Evolutionary conservation across 2,888 invertebrate species (phyloP).

Genomic region (Steromphala cineraria): DNA sequence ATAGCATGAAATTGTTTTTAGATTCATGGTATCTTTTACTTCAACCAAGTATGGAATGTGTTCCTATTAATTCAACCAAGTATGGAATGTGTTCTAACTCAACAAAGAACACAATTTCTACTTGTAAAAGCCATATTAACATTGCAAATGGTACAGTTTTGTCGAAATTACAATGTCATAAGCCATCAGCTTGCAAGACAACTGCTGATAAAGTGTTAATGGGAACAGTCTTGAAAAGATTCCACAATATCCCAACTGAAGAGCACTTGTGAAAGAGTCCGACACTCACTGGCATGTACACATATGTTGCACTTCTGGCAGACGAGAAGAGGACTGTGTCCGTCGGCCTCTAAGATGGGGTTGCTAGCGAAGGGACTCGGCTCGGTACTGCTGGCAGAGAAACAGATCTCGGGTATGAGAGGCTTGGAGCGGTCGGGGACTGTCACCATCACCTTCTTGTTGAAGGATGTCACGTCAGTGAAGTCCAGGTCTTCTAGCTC

Average conservation of each 20-base stretch:
- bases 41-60: no score
- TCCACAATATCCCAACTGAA: background rate
- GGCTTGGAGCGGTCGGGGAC: constrained; percentile 56
- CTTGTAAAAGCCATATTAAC: no score
- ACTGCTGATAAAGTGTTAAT: no score
- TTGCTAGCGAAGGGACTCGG: constrained; percentile 56
- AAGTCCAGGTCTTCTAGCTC: background rate
- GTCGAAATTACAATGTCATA: no score
- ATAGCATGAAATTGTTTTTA: no score
- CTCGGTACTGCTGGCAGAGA: constrained; percentile 66
- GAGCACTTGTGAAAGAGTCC: background rate
- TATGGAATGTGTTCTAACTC: no score
- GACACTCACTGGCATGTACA: constrained; percentile 78
- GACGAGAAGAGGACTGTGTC: constrained; percentile 76
- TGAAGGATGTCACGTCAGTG: background rate
- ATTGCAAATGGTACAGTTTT: no score
- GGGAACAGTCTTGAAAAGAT: no score
- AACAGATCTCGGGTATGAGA: constrained; percentile 71
- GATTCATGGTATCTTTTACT: no score
- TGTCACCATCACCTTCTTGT: background rate
- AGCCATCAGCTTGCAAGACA: no score
- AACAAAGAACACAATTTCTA: no score
- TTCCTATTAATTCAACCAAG: no score
- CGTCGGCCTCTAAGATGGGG: constrained; percentile 61
- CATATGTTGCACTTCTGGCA: constrained; percentile 79